These are phyloP conservation scores for Tineola bisselliella DNA, from an alignment of 2,888 invertebrate species.

Conservation along the genomic window DNA sequence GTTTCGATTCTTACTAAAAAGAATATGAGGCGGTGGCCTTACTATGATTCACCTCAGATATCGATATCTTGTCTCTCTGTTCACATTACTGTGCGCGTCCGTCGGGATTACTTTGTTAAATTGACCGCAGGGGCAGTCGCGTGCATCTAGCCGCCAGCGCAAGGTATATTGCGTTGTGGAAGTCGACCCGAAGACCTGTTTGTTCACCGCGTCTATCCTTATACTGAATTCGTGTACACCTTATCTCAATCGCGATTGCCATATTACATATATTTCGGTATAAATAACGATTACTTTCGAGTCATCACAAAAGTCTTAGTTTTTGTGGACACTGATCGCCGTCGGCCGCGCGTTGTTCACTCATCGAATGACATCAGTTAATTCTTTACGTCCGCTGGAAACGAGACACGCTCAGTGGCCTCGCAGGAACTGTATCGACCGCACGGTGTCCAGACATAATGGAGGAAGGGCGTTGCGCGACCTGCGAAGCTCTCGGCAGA, in stretches of 20 bases:
- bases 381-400: constrained; percentile 58
- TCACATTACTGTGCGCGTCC: constrained; percentile 49
- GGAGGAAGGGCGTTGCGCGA: constrained; percentile 59
- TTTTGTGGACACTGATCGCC: constrained; percentile 44
- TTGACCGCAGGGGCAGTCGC: constrained; percentile 42
- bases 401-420: constrained; percentile 61
- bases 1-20: neutral
- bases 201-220: constrained; percentile 55
- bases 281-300: constrained; percentile 50
- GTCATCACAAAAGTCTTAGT: constrained; percentile 42
- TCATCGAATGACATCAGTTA: constrained; percentile 66
- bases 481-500: constrained; percentile 58
- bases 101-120: constrained; percentile 45
- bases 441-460: constrained; percentile 53
- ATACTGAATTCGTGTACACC: constrained; percentile 56
- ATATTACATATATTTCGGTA: constrained; percentile 60
- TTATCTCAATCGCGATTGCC: constrained; percentile 62
- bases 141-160: constrained; percentile 42
- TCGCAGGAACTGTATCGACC: constrained; percentile 54
- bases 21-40: neutral
- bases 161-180: constrained; percentile 36
- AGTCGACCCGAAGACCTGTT: constrained; percentile 55
- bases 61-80: constrained; percentile 53
- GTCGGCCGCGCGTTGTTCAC: constrained; percentile 40
- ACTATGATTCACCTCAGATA: constrained; percentile 54